Conservation (phyloP, 1,140 invertebrate species). For the Listronotus oregonensis region DNA sequence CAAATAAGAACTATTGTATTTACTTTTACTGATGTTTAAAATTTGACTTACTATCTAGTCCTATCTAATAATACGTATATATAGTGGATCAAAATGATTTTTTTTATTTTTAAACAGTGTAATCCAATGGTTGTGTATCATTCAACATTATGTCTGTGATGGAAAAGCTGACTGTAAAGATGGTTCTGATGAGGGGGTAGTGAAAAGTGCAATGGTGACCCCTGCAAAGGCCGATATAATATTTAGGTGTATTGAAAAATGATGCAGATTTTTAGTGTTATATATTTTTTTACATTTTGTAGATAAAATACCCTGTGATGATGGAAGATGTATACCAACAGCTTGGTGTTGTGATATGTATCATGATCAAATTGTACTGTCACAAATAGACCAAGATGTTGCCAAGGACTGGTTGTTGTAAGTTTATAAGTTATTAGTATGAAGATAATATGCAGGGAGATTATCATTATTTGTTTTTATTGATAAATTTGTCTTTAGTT, state of each 20-base stretch:
- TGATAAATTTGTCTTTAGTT: background rate
- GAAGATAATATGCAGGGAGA: too few species aligned
- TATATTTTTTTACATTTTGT: constrained; percentile 11
- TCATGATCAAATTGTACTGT: constrained; percentile 57
- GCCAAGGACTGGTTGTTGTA: constrained; percentile 46
- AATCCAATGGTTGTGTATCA: constrained; percentile 62
- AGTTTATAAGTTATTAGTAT: constrained; percentile 37
- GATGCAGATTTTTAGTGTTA: background rate
- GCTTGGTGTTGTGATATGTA: constrained; percentile 60
- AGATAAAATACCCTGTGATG: constrained; percentile 57
- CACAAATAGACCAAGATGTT: constrained; percentile 52
- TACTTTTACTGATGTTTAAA: too few species aligned
- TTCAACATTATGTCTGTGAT: constrained; percentile 68
- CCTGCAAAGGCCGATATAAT: constrained; percentile 56
- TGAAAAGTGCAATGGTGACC: constrained; percentile 58
- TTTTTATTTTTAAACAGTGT: constrained; percentile 34
- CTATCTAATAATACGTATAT: too few species aligned
- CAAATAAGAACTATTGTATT: too few species aligned
- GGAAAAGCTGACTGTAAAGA: constrained; percentile 67
- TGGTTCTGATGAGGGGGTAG: constrained; percentile 60
- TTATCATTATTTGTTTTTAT: constrained; percentile 2
- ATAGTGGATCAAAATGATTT: too few species aligned
- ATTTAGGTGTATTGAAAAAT: background rate
- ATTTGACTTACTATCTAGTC: too few species aligned
- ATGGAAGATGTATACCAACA: constrained; percentile 61